A percentile compares a stretch with the other conserved stretches of the same genome.
phyloP scores from a whole-genome alignment of 2,797 vertebrate genomes.

The Chaenodraco wilsoni region DNA sequence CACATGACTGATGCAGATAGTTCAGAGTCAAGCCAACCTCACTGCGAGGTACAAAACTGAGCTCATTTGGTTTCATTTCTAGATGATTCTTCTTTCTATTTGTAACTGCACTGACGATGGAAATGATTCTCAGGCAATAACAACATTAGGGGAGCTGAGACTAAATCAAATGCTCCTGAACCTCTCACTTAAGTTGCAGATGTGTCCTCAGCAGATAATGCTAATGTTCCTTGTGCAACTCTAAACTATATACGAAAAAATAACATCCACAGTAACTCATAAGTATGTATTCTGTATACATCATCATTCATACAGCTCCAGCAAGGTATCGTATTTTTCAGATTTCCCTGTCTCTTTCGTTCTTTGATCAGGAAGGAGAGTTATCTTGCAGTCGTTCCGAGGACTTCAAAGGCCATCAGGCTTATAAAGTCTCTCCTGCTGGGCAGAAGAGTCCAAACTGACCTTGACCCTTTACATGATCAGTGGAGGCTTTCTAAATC shows the following conservation, averaged over 20 bases:
- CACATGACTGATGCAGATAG: constrained; percentile 27
- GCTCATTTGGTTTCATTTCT: constrained; percentile 29
- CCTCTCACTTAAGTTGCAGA: constrained; percentile 7
- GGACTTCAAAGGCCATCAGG: constrained; percentile 68
- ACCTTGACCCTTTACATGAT: constrained; percentile 50
- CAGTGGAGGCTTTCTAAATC: constrained; percentile 45
- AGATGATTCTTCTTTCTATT: not conserved
- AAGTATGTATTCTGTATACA: constrained; percentile 10
- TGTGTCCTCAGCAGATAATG: constrained; percentile 4
- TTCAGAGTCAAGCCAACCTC: constrained; percentile 19
- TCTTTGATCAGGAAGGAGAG: constrained; percentile 59
- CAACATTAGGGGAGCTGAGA: not conserved
- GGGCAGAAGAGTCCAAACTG: constrained; percentile 57
- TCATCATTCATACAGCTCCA: constrained; percentile 11
- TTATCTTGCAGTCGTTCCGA: constrained; percentile 48
- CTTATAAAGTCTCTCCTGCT: constrained; percentile 65
- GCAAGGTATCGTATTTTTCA: constrained; percentile 29
- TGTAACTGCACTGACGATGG: not conserved
- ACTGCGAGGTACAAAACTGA: constrained; percentile 24
- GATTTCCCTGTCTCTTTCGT: constrained; percentile 35
- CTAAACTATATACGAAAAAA: not conserved
- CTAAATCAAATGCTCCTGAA: constrained; percentile 4
- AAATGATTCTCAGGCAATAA: constrained; percentile 9
- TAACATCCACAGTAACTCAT: constrained; percentile 7
- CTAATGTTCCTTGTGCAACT: not conserved